Percentiles rank a stretch among this genome's conserved stretches.
Conservation (phyloP, 2,888 invertebrate species). For the Conops quadrifasciatus region DNA sequence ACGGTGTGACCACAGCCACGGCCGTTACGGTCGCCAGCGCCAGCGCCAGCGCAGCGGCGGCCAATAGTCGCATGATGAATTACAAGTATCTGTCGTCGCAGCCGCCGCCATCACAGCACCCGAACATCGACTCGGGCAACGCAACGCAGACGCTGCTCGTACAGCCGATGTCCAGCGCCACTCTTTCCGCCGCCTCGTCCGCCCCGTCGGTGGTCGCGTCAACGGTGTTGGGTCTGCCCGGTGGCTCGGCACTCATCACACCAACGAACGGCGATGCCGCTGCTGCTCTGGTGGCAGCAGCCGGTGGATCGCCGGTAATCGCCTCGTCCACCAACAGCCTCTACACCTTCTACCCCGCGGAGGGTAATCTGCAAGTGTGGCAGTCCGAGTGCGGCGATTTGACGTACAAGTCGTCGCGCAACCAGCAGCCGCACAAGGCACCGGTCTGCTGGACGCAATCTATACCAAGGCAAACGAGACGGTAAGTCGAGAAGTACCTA, state of each 20-base stretch:
- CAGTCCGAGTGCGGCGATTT: slow-evolving; percentile 64
- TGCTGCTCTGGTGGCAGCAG: slow-evolving; percentile 54
- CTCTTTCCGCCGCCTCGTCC: slow-evolving; percentile 50
- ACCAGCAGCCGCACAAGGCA: slow-evolving; percentile 63
- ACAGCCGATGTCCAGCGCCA: slow-evolving; percentile 61
- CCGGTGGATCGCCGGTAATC: slow-evolving; percentile 59
- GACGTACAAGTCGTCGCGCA: slow-evolving; percentile 64
- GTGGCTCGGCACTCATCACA: slow-evolving; percentile 43
- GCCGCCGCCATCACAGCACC: slow-evolving; percentile 29
- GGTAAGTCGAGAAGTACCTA: slow-evolving; percentile 53
- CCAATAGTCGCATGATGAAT: slow-evolving; percentile 56
- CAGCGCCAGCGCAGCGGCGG: background rate
- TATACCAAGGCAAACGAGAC: slow-evolving; percentile 65
- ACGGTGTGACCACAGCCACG: slow-evolving; percentile 4
- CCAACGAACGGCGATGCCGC: slow-evolving; percentile 48
- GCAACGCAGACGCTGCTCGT: slow-evolving; percentile 57
- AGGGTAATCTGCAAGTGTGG: slow-evolving; percentile 65
- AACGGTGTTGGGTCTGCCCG: slow-evolving; percentile 41
- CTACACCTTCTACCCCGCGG: slow-evolving; percentile 65
- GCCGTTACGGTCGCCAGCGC: background rate
- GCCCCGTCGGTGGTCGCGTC: slow-evolving; percentile 41
- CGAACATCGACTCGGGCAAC: slow-evolving; percentile 38
- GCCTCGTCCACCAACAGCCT: slow-evolving; percentile 64
- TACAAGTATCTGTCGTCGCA: slow-evolving; percentile 51
- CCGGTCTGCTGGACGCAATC: slow-evolving; percentile 66